phyloP scores from a whole-genome alignment of 2,113 vertebrate species.

The Erythrocebus patas region DNA sequence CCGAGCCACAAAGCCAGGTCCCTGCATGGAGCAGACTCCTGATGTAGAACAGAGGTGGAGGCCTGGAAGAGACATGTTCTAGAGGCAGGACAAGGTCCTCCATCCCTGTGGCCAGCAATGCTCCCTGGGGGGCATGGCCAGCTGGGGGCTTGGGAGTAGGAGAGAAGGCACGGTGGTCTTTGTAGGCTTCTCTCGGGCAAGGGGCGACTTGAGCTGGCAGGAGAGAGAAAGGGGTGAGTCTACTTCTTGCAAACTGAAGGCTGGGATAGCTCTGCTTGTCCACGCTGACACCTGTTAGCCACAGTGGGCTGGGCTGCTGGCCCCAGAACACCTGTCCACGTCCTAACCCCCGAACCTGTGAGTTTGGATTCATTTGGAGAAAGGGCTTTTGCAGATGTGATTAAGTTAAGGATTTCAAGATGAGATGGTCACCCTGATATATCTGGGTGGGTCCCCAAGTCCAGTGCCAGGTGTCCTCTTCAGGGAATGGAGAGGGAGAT shows the following conservation, averaged over 20 bases:
- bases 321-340: fast-evolving
- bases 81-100: fast-evolving
- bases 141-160: fast-evolving
- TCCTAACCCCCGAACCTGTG: fast-evolving
- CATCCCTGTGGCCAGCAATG: fast-evolving
- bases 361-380: fast-evolving
- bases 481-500: too few relatives aligned
- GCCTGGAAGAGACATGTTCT: too few relatives aligned
- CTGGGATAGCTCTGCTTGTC: fast-evolving
- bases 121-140: fast-evolving
- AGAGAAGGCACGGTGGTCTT: fast-evolving
- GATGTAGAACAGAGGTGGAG: fast-evolving
- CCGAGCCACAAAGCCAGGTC: too few relatives aligned
- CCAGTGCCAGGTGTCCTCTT: fast-evolving
- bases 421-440: not conserved
- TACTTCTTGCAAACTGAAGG: fast-evolving
- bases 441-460: not conserved
- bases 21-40: fast-evolving
- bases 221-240: too few relatives aligned
- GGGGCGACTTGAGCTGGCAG: fast-evolving
- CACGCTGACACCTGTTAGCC: fast-evolving
- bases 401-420: fast-evolving
- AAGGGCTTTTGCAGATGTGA: fast-evolving
- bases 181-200: fast-evolving
- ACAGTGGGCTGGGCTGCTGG: fast-evolving